A percentile compares a stretch with the other conserved stretches of the same genome.
phyloP scores from a whole-genome alignment of 2,797 vertebrate genomes.

The Sebastes miniatus region DNA sequence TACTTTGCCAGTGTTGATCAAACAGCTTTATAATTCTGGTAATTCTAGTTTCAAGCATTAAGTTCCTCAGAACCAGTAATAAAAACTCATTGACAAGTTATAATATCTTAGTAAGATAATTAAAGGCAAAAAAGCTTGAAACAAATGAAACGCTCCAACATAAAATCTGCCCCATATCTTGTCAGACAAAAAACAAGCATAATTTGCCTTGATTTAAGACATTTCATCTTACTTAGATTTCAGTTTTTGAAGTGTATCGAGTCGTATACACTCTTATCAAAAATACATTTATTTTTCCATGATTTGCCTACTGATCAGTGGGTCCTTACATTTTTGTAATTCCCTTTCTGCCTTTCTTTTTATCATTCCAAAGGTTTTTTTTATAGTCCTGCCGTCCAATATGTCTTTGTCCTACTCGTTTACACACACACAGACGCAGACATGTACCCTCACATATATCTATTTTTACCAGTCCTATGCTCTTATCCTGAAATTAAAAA shows the following conservation, averaged over 20 bases:
- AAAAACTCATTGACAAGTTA: neutral
- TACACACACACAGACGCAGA: neutral
- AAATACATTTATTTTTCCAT: neutral
- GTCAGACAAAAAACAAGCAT: neutral
- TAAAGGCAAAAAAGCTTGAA: neutral
- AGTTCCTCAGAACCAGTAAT: neutral
- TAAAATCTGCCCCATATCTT: neutral
- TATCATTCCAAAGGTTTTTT: neutral
- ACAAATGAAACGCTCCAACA: neutral
- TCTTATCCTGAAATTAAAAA: constrained; percentile 9
- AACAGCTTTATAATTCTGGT: neutral
- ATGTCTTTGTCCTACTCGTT: neutral
- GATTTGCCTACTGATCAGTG: neutral
- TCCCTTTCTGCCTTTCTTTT: neutral
- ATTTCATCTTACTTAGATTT: neutral
- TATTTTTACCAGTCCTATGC: neutral
- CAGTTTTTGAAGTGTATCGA: neutral
- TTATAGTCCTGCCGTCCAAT: neutral
- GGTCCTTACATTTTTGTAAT: neutral
- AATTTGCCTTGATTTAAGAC: neutral
- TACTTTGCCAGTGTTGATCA: neutral
- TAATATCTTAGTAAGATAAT: neutral
- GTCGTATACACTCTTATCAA: neutral
- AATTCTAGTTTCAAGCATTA: neutral
- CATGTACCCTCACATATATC: neutral